Conservation (phyloP, 2,888 invertebrate species). For the Adelphocoris suturalis region DNA sequence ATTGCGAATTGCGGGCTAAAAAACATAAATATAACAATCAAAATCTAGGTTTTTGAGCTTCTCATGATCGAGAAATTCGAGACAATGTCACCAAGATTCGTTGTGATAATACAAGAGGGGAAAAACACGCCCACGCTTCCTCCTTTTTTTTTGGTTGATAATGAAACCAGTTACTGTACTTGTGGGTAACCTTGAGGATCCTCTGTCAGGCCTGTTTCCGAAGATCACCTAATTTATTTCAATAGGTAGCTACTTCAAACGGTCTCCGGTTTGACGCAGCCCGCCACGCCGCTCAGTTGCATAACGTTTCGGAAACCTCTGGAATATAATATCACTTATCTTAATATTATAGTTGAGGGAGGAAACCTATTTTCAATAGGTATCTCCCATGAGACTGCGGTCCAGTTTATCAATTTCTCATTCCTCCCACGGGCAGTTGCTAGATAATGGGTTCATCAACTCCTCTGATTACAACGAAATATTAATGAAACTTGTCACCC, state of each 20-base stretch:
- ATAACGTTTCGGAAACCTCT: not conserved
- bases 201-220: not conserved
- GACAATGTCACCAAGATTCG: too few species aligned
- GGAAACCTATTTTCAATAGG: not conserved
- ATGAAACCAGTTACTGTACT: too few species aligned
- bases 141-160: too few species aligned
- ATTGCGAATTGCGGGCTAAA: too few species aligned
- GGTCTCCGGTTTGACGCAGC: not conserved
- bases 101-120: too few species aligned
- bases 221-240: slow-evolving; percentile 2
- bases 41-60: too few species aligned
- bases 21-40: too few species aligned
- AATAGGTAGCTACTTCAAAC: not conserved
- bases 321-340: not conserved
- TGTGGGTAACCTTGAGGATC: not conserved
- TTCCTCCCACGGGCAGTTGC: not conserved
- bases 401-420: not conserved
- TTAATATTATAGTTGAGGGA: not conserved
- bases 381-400: not conserved
- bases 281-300: not conserved
- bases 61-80: too few species aligned
- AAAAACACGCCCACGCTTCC: too few species aligned
- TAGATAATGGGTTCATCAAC: not conserved
- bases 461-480: not conserved
- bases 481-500: too few species aligned